Evolutionary conservation across 2,888 invertebrate species (phyloP).

Genomic region (Chelonus formosanus): DNA sequence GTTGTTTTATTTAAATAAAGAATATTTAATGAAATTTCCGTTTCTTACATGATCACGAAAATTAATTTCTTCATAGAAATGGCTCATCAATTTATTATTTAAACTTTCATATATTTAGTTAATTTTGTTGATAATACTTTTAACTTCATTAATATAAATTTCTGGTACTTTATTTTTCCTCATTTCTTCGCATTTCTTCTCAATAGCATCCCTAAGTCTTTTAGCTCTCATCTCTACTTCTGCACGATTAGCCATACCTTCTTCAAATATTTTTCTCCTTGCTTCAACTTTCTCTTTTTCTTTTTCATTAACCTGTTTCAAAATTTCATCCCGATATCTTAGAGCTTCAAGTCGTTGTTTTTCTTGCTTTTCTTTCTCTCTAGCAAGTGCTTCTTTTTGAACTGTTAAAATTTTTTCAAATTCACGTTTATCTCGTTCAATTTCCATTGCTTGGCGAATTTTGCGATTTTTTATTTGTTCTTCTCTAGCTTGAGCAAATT

Average conservation of each 20-base stretch:
- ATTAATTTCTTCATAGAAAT: no score
- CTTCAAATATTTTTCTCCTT: conserved; percentile 72
- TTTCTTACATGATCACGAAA: no score
- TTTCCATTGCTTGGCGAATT: conserved; percentile 73
- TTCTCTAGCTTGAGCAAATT: conserved; percentile 68
- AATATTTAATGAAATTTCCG: no score
- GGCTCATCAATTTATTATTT: no score
- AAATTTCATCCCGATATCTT: conserved; percentile 71
- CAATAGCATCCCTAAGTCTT: conserved; percentile 66
- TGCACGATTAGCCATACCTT: conserved; percentile 72
- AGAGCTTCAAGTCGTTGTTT: conserved; percentile 65
- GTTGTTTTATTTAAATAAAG: conserved; percentile 80
- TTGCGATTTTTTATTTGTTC: conserved; percentile 71
- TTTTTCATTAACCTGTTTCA: conserved; percentile 76
- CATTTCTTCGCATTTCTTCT: conserved; percentile 71
- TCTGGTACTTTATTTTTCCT: conserved; percentile 69
- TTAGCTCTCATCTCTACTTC: conserved; percentile 70
- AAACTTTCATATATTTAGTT: no score
- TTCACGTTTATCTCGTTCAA: conserved; percentile 72
- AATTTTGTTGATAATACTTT: conserved; percentile 54
- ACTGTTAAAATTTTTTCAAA: conserved; percentile 70
- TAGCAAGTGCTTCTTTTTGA: conserved; percentile 68
- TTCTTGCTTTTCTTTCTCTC: conserved; percentile 66
- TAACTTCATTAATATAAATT: conserved; percentile 68
- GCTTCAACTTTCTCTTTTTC: conserved; percentile 72